Evolutionary conservation across 2,888 invertebrate genomes (phyloP), one percentile per base, ranked within the genome.

Genomic region (Synergus japonicus): DNA sequence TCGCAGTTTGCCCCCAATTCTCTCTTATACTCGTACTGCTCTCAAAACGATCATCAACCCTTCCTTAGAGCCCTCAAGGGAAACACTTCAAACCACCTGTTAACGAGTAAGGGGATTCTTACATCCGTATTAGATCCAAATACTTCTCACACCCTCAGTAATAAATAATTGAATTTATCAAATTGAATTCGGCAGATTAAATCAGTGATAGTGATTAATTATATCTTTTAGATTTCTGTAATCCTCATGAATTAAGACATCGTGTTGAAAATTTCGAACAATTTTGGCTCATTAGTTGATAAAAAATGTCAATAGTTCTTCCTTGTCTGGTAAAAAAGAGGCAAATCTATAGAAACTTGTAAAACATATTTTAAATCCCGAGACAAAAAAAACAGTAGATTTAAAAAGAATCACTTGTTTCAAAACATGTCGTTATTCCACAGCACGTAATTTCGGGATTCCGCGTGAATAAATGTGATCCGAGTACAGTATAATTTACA

Each of bases 41-140:
- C 15, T 69, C 46, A 46, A 54, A 54, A 73, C n/a, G 15, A 12
- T 73, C 46, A 49, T 49, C 54, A 49, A 18, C 18, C 37, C 73
- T 69, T 69, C 4, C 29, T 69, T 37, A 69, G 29, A 73, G 37
- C 54, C n/a, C 37, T 73, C 37, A n/a, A 73, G 73, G 46, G 54
- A 49, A 73, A 73, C 13, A n/a, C 46, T 49, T 73, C 37, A 37
- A 73, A 73, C 73, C 73, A 73, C 73, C 73, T 73, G 73, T 73
- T 73, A 73, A 73, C 41, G 73, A 18, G 54, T 37, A 37, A 49
- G 49, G 49, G 49, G 69, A 49, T 69, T 15, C 29, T 29, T 49
- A 54, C 46, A 54, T 49, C 7, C 29, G 49, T 15, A 49, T 69
- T 69, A 69, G 37, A 29, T 9, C 15, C 10, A 15, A 4, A 37